These are phyloP conservation scores for Cryptophagus acutangulus DNA, from an alignment of 2,888 invertebrate species.

Conservation along the genomic window DNA sequence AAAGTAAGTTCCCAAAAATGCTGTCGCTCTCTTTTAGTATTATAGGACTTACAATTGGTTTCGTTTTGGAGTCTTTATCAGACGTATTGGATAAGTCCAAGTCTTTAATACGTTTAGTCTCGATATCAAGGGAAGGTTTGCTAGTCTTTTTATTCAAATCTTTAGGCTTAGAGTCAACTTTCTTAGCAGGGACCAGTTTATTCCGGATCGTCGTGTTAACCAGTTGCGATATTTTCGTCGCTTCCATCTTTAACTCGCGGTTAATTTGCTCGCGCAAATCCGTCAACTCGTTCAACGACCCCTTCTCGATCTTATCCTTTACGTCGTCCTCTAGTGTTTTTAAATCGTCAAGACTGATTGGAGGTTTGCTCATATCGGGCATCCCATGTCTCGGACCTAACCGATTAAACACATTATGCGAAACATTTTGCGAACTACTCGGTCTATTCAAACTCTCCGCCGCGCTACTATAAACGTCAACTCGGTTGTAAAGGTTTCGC, in stretches of 20 bases:
- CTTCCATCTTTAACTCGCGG: conserved; percentile 30
- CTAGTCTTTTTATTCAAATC: too few relatives aligned
- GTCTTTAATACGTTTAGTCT: too few relatives aligned
- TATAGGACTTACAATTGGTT: conserved; percentile 16
- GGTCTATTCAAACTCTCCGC: conserved; percentile 33
- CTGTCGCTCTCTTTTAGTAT: conserved; percentile 28
- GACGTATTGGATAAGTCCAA: too few relatives aligned
- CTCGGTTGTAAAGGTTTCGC: too few relatives aligned
- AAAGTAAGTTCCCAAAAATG: conserved; percentile 32
- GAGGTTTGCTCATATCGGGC: conserved; percentile 41
- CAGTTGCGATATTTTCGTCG: conserved; percentile 3
- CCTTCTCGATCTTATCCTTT: conserved; percentile 37
- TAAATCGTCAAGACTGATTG: conserved; percentile 42
- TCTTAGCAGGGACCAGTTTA: neutral
- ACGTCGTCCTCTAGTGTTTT: conserved; percentile 35
- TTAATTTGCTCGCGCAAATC: conserved; percentile 47
- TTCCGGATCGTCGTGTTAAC: conserved; percentile 1
- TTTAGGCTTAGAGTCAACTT: neutral
- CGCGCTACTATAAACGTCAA: conserved; percentile 36
- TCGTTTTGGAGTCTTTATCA: neutral
- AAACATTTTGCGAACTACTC: conserved; percentile 6
- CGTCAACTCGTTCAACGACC: conserved; percentile 51
- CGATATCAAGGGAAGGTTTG: too few relatives aligned
- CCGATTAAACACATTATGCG: conserved; percentile 11
- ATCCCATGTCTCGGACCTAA: conserved; percentile 16